Conservation (phyloP, 2,113 vertebrate genomes). For the Phyllopteryx taeniolatus region DNA sequence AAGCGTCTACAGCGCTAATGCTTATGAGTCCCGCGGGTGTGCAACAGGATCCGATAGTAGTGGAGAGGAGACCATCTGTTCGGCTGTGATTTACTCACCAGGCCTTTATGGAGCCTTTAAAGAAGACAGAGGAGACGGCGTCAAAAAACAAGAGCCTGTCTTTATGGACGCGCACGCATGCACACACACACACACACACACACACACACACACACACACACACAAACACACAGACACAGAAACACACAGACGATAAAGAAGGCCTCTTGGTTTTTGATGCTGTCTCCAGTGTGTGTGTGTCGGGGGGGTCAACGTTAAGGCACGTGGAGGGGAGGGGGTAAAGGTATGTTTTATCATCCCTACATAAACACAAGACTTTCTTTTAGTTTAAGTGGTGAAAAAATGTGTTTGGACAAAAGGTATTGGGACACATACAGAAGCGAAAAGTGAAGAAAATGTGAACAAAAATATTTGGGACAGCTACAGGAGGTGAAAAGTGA, state of each 20-base stretch:
- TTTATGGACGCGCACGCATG: not conserved
- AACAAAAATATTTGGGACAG: not conserved
- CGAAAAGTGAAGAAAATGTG: not conserved
- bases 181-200: not conserved
- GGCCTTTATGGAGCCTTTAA: constrained; percentile 3
- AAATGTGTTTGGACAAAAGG: not conserved
- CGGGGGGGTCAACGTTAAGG: not conserved
- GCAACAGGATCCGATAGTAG: constrained; percentile 6
- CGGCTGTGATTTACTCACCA: constrained; percentile 5
- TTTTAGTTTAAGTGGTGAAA: not conserved
- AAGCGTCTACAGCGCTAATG: not conserved
- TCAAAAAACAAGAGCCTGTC: constrained; percentile 2
- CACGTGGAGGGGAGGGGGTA: not conserved
- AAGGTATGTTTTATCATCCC: not conserved
- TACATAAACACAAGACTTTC: not conserved
- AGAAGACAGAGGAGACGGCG: not conserved
- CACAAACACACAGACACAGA: not conserved
- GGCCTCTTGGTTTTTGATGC: not conserved
- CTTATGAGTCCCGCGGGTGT: constrained; percentile 4
- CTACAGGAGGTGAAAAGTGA: not conserved
- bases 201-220: not conserved
- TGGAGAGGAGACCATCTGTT: not conserved
- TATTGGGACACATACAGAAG: not conserved
- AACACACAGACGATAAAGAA: not conserved
- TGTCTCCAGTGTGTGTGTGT: not conserved